Percentiles rank a stretch among this genome's conserved stretches.
Conservation (phyloP, 1,140 invertebrate genomes). For the Coelopa frigida region DNA sequence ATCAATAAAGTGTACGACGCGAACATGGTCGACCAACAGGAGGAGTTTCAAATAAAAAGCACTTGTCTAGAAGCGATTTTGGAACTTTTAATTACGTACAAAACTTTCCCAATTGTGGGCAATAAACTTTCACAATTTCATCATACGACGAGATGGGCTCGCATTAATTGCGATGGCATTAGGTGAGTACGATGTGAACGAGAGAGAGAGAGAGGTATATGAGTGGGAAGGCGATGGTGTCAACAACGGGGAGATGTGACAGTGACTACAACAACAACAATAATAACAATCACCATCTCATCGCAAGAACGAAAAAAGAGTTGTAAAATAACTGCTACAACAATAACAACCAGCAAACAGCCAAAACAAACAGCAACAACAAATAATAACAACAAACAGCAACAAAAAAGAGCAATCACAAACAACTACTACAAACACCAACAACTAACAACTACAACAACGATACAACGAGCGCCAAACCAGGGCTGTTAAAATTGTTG, state of each 20-base stretch:
- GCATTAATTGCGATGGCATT: constrained; percentile 43
- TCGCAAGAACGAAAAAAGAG: background rate
- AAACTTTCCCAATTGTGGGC: constrained; percentile 57
- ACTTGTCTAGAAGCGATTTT: constrained; percentile 64
- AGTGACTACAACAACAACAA: background rate
- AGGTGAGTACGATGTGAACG: constrained; percentile 28
- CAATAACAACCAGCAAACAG: too few relatives aligned
- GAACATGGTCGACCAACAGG: constrained; percentile 47
- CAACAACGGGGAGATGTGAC: background rate
- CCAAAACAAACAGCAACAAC: too few relatives aligned
- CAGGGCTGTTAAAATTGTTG: too few relatives aligned
- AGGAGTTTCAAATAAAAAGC: constrained; percentile 49
- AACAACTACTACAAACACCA: too few relatives aligned
- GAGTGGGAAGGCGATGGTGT: background rate
- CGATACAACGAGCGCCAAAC: too few relatives aligned
- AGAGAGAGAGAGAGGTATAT: background rate
- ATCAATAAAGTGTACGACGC: constrained; percentile 57
- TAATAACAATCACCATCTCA: background rate
- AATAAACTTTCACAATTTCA: constrained; percentile 33
- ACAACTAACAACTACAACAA: too few relatives aligned
- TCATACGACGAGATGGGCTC: constrained; percentile 52
- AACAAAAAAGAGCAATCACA: too few relatives aligned
- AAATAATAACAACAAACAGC: too few relatives aligned
- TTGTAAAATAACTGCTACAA: too few relatives aligned
- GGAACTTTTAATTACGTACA: constrained; percentile 58